A percentile compares a stretch with the other conserved stretches of the same genome.
Conservation (phyloP, 2,113 vertebrate species). For the Microtus ochrogaster region DNA sequence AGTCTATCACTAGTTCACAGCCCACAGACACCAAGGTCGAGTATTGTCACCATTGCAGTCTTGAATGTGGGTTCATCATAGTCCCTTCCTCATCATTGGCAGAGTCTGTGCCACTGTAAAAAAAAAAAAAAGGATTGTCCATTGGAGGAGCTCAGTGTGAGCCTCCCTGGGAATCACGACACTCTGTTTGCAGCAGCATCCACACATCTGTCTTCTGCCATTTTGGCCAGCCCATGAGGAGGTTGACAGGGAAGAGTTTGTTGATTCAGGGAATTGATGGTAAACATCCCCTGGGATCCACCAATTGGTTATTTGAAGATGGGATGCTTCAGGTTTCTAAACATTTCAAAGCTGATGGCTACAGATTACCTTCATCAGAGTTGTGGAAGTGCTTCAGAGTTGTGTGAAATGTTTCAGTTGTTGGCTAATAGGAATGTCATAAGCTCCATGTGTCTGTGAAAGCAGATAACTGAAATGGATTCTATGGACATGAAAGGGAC, state of each 20-base stretch:
- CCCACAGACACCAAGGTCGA: background rate
- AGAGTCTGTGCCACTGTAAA: background rate
- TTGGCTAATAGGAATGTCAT: background rate
- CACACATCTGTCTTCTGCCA: background rate
- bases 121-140: background rate
- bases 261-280: background rate
- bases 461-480: no score
- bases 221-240: background rate
- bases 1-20: background rate
- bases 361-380: background rate
- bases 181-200: background rate
- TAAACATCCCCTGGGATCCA: background rate
- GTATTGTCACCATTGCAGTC: background rate
- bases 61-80: background rate
- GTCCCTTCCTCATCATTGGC: background rate
- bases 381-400: background rate
- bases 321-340: background rate
- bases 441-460: background rate
- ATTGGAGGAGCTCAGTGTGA: background rate
- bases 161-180: background rate
- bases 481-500: background rate
- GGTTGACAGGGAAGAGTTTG: background rate
- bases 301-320: background rate
- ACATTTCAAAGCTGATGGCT: background rate
- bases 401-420: background rate